Evolutionary conservation across 1,140 invertebrate species (phyloP), one percentile per base, ranked within the genome.

Genomic region (Rhagoletis zephyria): DNA sequence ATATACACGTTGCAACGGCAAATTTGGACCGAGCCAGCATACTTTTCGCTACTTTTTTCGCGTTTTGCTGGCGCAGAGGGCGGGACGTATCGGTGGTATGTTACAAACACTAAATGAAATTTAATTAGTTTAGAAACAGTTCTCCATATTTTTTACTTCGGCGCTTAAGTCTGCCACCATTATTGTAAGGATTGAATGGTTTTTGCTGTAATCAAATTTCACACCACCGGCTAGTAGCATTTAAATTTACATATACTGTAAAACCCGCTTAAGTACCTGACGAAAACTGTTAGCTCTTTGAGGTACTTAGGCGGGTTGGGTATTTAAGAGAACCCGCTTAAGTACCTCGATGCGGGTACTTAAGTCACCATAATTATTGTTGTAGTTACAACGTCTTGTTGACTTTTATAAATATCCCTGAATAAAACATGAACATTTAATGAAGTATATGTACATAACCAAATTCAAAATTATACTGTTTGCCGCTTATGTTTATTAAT

Each of bases 111-210:
- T 85, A 88, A 88, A 63, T 88, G 87, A 42, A 88, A 86, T 88
- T 88, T 88, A 88, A 88, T 88, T 88, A 86, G 61, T 77, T 87
- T 51, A 87, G 48, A 63, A 85, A 85, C 85, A 85, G 51, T 61
- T 60, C 63, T 61, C 60, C 45, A 81, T 42, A 56, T 81, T 81
- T 81, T 81, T 4, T 19, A 56, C 56, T 81, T 56, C 12, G 48
- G 16, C 3, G 48, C 74, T 30, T 30, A 30, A 4, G 4, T 67
- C 10, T 40, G 30, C 64, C 16, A 63, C 12, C 61, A n/a, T 51
- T 81, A 48, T 81, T 81, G 74, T 19, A 9, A 14, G 56, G 56
- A 81, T 19, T 12, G 14, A 42, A 42, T 40, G 12, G 45, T 45
- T 45, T 74, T 74, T 74, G 14, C 45, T 74, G 64, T 67, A 67